Conservation (phyloP, 2,797 vertebrate species). For the Euphonia xanthogaster region DNA sequence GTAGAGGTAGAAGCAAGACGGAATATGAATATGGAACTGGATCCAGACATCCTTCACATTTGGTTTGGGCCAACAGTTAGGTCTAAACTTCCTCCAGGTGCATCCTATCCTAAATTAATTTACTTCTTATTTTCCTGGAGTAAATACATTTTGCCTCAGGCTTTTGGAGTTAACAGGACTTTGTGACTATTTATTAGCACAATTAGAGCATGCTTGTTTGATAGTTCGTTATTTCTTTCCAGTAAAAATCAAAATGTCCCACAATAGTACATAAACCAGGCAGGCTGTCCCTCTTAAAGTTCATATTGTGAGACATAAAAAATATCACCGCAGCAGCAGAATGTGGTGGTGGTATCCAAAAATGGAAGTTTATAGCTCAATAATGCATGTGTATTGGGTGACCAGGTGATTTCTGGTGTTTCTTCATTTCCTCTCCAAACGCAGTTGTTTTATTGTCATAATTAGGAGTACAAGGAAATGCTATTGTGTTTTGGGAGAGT, state of each 20-base stretch:
- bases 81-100: conserved; percentile 65
- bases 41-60: conserved; percentile 18
- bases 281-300: neutral
- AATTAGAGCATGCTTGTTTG: conserved; percentile 21
- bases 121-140: conserved; percentile 50
- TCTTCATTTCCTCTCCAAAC: conserved; percentile 50
- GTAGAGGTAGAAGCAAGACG: neutral
- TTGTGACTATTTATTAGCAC: conserved; percentile 38
- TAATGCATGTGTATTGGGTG: neutral
- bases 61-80: conserved; percentile 17
- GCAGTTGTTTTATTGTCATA: conserved; percentile 39
- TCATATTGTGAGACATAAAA: neutral
- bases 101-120: conserved; percentile 58
- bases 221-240: conserved; percentile 20
- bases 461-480: conserved; percentile 46
- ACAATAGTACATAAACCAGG: neutral
- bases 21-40: conserved; percentile 16
- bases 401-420: conserved; percentile 54
- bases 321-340: neutral
- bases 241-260: neutral
- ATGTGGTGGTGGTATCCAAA: neutral
- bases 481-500: conserved; percentile 38
- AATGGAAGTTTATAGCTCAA: conserved; percentile 41
- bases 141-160: neutral
- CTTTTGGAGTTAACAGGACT: conserved; percentile 10